phyloP scores from a whole-genome alignment of 2,888 invertebrate species.

The Meiosimyza decipiens region DNA sequence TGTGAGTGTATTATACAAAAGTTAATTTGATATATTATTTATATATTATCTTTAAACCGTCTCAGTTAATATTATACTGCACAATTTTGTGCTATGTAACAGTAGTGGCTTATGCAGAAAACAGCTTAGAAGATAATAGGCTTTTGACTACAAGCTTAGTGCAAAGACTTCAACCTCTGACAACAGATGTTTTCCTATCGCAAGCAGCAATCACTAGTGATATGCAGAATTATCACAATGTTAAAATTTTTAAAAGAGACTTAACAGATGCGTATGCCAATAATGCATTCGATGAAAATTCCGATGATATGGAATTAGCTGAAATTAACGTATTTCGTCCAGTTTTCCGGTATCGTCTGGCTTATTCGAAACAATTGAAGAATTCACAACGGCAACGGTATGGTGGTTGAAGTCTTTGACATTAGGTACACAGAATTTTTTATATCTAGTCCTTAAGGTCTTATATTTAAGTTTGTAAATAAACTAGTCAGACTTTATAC shows the following conservation, averaged over 20 bases:
- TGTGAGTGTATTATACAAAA: too few relatives aligned
- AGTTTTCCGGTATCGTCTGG: conserved; percentile 61
- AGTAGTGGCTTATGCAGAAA: too few relatives aligned
- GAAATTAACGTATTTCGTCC: conserved; percentile 64
- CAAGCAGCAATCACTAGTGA: not conserved
- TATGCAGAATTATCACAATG: not conserved
- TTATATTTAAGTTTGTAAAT: too few relatives aligned
- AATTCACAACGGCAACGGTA: conserved; percentile 13
- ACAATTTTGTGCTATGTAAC: too few relatives aligned
- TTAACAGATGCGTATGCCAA: conserved; percentile 5
- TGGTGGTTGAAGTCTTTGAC: conserved; percentile 26
- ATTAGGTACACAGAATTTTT: not conserved
- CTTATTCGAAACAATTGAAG: conserved; percentile 50
- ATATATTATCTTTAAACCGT: too few relatives aligned
- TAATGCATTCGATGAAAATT: conserved; percentile 50
- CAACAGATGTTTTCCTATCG: not conserved
- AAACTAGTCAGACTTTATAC: too few relatives aligned
- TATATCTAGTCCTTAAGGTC: too few relatives aligned
- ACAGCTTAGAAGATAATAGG: too few relatives aligned
- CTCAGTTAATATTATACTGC: too few relatives aligned
- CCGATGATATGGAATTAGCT: conserved; percentile 60
- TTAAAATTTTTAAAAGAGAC: not conserved
- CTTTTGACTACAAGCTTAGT: too few relatives aligned
- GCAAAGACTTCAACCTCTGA: too few relatives aligned
- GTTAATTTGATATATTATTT: too few relatives aligned